phyloP scores from a whole-genome alignment of 2,113 vertebrate species.

The Callaeas wilsoni region DNA sequence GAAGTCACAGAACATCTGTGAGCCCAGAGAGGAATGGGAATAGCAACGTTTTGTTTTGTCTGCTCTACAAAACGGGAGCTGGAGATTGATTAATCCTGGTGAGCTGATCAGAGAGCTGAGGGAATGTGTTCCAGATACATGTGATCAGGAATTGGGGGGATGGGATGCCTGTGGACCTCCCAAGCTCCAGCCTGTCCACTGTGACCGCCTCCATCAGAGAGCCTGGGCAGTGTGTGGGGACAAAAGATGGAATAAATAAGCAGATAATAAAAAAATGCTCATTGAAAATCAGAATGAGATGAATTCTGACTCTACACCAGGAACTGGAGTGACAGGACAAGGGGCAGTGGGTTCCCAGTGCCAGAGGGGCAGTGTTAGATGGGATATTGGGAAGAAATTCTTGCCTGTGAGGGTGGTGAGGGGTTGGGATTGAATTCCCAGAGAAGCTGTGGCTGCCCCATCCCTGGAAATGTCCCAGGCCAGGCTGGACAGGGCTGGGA shows the following conservation, averaged over 20 bases:
- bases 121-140: fast-evolving
- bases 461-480: not conserved
- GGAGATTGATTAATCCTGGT: not conserved
- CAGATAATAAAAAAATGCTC: not conserved
- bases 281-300: not conserved
- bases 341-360: not conserved
- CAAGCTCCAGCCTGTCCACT: not conserved
- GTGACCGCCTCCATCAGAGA: not conserved
- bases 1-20: slow-evolving; percentile 3
- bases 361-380: not conserved
- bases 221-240: not conserved
- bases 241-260: not conserved
- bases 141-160: not conserved
- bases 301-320: not conserved
- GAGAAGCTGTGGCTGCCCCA: not conserved
- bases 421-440: not conserved
- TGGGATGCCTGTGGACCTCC: not conserved
- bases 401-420: not conserved
- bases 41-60: not conserved
- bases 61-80: not conserved
- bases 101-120: not conserved
- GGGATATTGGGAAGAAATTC: not conserved
- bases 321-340: not conserved
- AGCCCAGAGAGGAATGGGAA: not conserved
- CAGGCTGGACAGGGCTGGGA: not conserved